Percentiles rank a stretch among this genome's conserved stretches.
Conservation (phyloP, 2,113 vertebrate species). For the Hemibagrus wyckioides region DNA sequence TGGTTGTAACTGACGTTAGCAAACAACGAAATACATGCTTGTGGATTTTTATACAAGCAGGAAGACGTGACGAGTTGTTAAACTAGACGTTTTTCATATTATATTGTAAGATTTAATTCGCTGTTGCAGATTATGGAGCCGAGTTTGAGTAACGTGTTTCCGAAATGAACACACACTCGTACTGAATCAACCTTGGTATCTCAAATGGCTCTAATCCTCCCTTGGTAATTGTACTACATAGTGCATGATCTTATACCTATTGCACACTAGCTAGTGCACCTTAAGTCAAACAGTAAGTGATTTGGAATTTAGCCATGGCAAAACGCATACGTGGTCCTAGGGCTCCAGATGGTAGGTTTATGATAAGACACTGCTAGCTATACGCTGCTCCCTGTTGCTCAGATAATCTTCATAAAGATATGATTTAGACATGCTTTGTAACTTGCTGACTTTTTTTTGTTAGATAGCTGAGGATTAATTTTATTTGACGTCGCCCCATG, state of each 20-base stretch:
- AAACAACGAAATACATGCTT: background rate
- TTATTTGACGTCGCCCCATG: conserved; percentile 62
- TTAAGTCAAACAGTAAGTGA: background rate
- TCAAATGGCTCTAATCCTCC: background rate
- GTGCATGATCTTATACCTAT: background rate
- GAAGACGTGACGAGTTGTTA: background rate
- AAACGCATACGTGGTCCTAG: conserved; percentile 35
- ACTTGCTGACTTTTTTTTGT: background rate
- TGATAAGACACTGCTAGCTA: background rate
- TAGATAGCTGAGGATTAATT: conserved; percentile 25
- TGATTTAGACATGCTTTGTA: background rate
- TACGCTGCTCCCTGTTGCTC: background rate
- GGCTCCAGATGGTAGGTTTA: conserved; percentile 34
- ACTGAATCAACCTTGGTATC: background rate
- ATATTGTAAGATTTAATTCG: background rate
- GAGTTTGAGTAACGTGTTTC: no score
- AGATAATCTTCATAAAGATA: background rate
- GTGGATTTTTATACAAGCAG: background rate
- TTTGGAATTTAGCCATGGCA: background rate
- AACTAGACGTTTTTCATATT: background rate
- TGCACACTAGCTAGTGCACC: conserved; percentile 5
- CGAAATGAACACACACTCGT: background rate
- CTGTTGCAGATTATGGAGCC: background rate
- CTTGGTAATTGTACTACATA: background rate
- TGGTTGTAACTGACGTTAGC: background rate